Percentiles rank a stretch among this genome's conserved stretches.
These are phyloP conservation scores for Adelges cooleyi DNA, from an alignment of 1,140 invertebrate species.

Conservation along the genomic window DNA sequence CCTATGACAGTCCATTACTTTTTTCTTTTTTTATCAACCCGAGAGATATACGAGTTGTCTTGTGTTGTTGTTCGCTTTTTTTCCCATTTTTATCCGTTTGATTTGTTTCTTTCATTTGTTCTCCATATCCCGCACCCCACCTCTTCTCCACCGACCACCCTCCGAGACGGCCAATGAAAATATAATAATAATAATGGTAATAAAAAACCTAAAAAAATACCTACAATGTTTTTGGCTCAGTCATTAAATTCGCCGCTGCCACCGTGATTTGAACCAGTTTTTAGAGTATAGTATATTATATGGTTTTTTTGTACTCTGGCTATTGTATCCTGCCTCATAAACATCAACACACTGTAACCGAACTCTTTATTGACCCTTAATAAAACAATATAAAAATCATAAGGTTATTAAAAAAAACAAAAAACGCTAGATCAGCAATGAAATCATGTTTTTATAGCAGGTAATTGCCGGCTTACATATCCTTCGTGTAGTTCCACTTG, in stretches of 20 bases:
- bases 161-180: background rate
- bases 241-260: background rate
- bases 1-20: conserved; percentile 25
- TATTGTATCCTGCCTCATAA: too few species aligned
- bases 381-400: background rate
- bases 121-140: background rate
- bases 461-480: too few species aligned
- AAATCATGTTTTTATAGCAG: background rate
- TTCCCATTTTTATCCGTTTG: background rate
- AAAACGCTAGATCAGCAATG: background rate
- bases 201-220: too few species aligned
- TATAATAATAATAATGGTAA: background rate
- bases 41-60: conserved; percentile 15
- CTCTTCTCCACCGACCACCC: background rate
- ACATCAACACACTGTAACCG: too few species aligned
- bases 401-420: background rate
- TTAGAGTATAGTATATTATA: background rate
- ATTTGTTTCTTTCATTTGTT: conserved; percentile 19
- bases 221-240: background rate
- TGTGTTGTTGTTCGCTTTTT: conserved; percentile 7
- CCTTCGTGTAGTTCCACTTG: too few species aligned
- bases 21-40: background rate
- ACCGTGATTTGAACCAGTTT: too few species aligned
- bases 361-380: background rate
- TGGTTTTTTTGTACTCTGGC: background rate